phyloP scores from a whole-genome alignment of 2,888 invertebrate species.

The Athalia cordata region DNA sequence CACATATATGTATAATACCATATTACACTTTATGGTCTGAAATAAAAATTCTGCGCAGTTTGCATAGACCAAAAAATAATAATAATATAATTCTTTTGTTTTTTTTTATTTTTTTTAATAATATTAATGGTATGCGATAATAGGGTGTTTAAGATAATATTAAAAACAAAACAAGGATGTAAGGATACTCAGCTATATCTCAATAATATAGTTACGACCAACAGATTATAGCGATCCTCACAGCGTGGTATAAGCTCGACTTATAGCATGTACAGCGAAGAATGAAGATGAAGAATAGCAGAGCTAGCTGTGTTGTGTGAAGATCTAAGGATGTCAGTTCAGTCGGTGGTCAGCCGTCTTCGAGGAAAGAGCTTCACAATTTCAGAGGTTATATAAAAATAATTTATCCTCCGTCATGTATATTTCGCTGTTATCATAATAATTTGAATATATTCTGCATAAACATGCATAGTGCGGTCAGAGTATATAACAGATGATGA shows the following conservation, averaged over 20 bases:
- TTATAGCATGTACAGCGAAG: conserved; percentile 57
- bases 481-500: too few relatives aligned
- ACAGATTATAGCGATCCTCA: conserved; percentile 18
- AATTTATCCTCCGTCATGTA: neutral
- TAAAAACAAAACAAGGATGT: neutral
- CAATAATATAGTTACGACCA: conserved; percentile 29
- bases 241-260: conserved; percentile 17
- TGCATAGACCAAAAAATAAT: too few relatives aligned
- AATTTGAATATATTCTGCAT: too few relatives aligned
- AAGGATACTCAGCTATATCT: neutral
- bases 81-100: too few relatives aligned
- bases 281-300: conserved; percentile 71
- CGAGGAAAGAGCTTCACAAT: conserved; percentile 58
- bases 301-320: conserved; percentile 60
- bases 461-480: too few relatives aligned
- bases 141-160: too few relatives aligned
- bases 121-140: too few relatives aligned
- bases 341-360: conserved; percentile 72
- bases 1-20: too few relatives aligned
- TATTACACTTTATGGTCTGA: too few relatives aligned
- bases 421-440: neutral
- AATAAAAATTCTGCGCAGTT: too few relatives aligned
- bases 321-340: conserved; percentile 71
- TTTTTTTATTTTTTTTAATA: too few relatives aligned
- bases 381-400: neutral